These are phyloP conservation scores for Xenops minutus DNA, from an alignment of 2,797 vertebrate genomes.

Conservation along the genomic window DNA sequence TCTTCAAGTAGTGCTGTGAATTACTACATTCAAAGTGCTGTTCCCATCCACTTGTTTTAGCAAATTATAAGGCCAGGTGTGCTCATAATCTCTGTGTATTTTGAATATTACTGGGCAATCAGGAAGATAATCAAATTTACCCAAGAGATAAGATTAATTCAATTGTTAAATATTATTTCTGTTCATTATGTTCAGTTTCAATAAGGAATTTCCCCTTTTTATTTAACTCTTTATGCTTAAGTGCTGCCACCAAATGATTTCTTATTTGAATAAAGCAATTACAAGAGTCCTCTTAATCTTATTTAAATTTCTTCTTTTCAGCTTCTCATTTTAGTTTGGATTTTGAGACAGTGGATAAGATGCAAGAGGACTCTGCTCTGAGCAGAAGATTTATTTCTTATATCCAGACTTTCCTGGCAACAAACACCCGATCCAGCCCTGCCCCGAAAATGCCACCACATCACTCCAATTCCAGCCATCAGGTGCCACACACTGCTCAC, in stretches of 20 bases:
- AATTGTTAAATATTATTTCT: neutral
- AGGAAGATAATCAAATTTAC: neutral
- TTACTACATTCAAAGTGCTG: neutral
- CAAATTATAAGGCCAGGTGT: constrained; percentile 7
- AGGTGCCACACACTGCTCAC: neutral
- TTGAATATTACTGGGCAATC: constrained; percentile 4
- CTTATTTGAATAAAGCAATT: neutral
- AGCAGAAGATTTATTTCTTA: neutral
- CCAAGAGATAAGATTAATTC: neutral
- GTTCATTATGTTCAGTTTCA: neutral
- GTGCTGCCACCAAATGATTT: neutral
- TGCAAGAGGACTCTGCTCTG: neutral
- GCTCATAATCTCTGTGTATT: neutral
- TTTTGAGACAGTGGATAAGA: neutral
- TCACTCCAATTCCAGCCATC: neutral
- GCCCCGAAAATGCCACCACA: neutral
- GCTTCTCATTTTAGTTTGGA: neutral
- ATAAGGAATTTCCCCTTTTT: neutral
- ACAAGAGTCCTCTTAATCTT: neutral
- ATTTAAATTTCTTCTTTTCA: neutral
- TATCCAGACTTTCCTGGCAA: neutral
- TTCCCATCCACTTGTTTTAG: neutral
- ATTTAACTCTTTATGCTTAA: neutral
- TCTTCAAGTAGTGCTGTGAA: neutral
- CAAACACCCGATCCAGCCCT: neutral